These are phyloP conservation scores for Temnothorax ravouxi DNA, from an alignment of 2,888 invertebrate species.

Conservation along the genomic window DNA sequence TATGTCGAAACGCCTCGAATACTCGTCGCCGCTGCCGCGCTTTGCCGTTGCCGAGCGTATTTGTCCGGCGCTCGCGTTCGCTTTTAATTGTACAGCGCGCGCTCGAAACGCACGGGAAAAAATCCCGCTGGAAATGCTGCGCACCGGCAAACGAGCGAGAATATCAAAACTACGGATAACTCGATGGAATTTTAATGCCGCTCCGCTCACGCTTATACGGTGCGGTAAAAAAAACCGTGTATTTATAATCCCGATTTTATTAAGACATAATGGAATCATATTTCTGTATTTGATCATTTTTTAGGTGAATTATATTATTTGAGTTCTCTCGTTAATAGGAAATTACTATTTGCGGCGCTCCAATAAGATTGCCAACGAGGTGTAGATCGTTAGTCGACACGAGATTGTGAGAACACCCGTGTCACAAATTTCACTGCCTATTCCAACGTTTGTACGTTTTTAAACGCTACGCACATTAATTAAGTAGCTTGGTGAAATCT, in stretches of 20 bases:
- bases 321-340: neutral
- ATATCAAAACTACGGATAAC: conserved; percentile 56
- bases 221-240: conserved; percentile 8
- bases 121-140: conserved; percentile 52
- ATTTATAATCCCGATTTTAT: conserved; percentile 41
- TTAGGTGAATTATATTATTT: neutral
- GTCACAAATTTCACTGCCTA: conserved; percentile 6
- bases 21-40: conserved; percentile 35
- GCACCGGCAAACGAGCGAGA: conserved; percentile 49
- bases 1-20: conserved; percentile 47
- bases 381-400: neutral
- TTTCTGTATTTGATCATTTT: neutral
- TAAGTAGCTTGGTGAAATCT: neutral
- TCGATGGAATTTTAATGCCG: conserved; percentile 54
- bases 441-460: neutral
- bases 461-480: conserved; percentile 15
- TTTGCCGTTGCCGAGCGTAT: conserved; percentile 39
- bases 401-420: conserved; percentile 25
- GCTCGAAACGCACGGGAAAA: conserved; percentile 48
- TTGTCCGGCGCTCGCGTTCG: conserved; percentile 41
- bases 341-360: neutral
- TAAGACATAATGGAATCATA: conserved; percentile 36
- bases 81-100: conserved; percentile 56
- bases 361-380: conserved; percentile 6
- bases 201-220: conserved; percentile 15